Evolutionary conservation across 1,140 invertebrate species (phyloP), one percentile per base, ranked within the genome.

Genomic region (Drosophila orosa): DNA sequence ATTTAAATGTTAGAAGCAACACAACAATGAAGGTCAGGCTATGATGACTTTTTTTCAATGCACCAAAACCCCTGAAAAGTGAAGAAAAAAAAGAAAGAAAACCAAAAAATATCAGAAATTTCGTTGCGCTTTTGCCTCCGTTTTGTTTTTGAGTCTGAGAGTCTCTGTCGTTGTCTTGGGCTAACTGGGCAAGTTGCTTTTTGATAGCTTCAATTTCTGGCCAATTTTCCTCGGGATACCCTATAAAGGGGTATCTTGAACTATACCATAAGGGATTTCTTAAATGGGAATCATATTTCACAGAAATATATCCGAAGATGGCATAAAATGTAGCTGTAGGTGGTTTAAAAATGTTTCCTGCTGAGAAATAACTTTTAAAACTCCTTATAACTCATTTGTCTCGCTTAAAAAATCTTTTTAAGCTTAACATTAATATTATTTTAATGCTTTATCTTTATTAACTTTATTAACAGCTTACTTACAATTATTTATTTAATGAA

Each of bases 1-100:
- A 86, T 86, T 75, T 87, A 86, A 86, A 86, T 86, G 79, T 87
- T 87, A 80, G 79, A 75, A 79, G 84, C 75, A 76, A 68, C 74
- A 50, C 67, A 63, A 74, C 72, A 80, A 83, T 79, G 83, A 87
- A 87, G 83, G 84, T 87, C 83, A 89, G 61, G 44, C 74, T 60
- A 76, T 76, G 84, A 68, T 74, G 63, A 54, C 54, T 42, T 80
- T 56, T 52, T 45, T 68, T 56, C n/a, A 42, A 55, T 42, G 44
- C 65, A 40, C 61, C 61, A 10, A 68, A 31, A 22, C 68, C 52
- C 31, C 52, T 55, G 17, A 59, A 59, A 62, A 62, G 37, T 17
- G 15, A 33, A 31, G n/a, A 35, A 37, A 37, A 63, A 39, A n/a
- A 35, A 44, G 44, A 12, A 35, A 19, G 8, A 12, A 25, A 40